Evolutionary conservation across 2,797 vertebrate genomes (phyloP).

Genomic region (Platyrinchus mystaceus): DNA sequence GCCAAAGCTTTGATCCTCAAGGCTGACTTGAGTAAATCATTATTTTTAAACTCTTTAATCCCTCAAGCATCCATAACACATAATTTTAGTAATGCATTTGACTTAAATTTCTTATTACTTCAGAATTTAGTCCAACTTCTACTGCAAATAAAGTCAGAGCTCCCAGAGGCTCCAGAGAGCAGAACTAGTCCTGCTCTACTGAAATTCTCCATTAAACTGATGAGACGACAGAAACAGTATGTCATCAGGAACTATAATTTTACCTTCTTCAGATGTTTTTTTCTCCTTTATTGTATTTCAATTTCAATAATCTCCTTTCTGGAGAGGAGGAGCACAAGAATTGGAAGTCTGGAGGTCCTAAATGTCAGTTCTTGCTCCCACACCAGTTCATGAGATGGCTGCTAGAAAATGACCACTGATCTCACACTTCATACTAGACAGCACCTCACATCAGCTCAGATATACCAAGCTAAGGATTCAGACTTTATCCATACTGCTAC

Average conservation of each 20-base stretch:
- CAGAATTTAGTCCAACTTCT: conserved; percentile 4
- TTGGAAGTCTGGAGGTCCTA: not conserved
- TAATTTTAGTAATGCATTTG: conserved; percentile 29
- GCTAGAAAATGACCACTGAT: not conserved
- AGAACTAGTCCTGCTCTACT: not conserved
- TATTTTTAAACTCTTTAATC: conserved; percentile 47
- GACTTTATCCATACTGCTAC: not conserved
- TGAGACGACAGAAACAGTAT: not conserved
- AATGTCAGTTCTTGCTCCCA: not conserved
- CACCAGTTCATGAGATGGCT: not conserved
- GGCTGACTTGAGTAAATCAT: conserved; percentile 49
- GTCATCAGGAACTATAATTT: not conserved
- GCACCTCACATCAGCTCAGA: not conserved
- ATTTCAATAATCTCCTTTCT: too few relatives aligned
- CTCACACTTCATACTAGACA: not conserved
- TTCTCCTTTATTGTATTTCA: not conserved
- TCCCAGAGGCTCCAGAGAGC: not conserved
- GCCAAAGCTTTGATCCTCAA: conserved; percentile 55
- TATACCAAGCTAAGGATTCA: not conserved
- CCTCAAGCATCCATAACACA: conserved; percentile 14
- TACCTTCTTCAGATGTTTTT: not conserved
- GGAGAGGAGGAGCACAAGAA: not conserved
- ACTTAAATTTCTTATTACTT: conserved; percentile 18
- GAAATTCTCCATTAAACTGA: not conserved
- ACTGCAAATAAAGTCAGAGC: not conserved